A percentile compares a stretch with the other conserved stretches of the same genome.
These are phyloP conservation scores for Pachyuromys duprasi DNA, from an alignment of 2,797 vertebrate genomes.

Conservation along the genomic window DNA sequence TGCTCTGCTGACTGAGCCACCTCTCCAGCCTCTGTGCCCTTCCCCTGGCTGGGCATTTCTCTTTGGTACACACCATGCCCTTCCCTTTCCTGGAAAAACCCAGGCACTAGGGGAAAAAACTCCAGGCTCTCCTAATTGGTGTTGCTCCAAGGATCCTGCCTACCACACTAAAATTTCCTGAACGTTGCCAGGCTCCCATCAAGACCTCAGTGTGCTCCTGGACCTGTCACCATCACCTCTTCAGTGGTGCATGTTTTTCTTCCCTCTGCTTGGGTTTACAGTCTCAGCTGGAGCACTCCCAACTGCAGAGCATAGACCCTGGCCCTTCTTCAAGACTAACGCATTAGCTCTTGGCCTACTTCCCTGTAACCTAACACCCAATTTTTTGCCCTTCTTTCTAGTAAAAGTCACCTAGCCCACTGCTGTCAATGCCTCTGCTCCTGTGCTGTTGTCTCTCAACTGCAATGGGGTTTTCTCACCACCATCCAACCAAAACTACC, in stretches of 20 bases:
- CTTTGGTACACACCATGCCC: neutral
- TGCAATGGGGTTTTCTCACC: neutral
- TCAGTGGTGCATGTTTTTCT: neutral
- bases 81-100: constrained; percentile 4
- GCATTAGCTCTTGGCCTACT: neutral
- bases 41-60: no score
- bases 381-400: neutral
- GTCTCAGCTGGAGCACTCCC: neutral
- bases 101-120: neutral
- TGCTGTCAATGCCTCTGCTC: neutral
- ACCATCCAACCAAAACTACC: neutral
- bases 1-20: no score
- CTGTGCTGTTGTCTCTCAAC: neutral
- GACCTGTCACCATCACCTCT: neutral
- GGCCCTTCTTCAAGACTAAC: neutral
- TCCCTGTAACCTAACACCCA: neutral
- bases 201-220: neutral
- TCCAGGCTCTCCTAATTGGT: neutral
- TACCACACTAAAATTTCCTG: neutral
- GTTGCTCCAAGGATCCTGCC: neutral
- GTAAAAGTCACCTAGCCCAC: neutral
- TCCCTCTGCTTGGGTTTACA: neutral
- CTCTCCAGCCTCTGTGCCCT: neutral
- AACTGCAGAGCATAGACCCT: neutral
- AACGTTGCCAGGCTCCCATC: neutral